Evolutionary conservation across 1,140 invertebrate species (phyloP).

Genomic region (Zaprionus lachaisei): DNA sequence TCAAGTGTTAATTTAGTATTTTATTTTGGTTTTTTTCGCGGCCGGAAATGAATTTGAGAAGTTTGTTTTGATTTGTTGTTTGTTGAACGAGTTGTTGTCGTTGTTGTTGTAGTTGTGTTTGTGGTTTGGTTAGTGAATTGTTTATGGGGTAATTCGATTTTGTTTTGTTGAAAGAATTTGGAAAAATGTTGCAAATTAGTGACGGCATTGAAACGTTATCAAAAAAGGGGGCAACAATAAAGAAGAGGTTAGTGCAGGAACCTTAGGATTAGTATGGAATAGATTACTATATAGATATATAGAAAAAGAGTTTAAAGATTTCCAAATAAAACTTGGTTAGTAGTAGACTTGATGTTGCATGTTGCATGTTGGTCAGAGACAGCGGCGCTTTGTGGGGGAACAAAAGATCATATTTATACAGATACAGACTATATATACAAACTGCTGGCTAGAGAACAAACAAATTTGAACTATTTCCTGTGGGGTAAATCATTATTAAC

Average conservation of each 20-base stretch:
- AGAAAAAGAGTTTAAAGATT: constrained; percentile 16
- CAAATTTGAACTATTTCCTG: constrained; percentile 20
- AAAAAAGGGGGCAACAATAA: not conserved
- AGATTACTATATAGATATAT: not conserved
- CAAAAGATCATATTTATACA: constrained; percentile 14
- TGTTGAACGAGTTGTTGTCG: constrained; percentile 53
- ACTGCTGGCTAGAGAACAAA: constrained; percentile 25
- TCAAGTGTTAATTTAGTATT: constrained; percentile 49
- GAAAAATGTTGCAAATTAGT: constrained; percentile 73
- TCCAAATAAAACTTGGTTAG: constrained; percentile 52
- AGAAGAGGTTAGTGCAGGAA: constrained; percentile 19
- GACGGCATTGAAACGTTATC: constrained; percentile 45
- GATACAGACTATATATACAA: constrained; percentile 36
- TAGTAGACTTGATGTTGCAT: constrained; percentile 34
- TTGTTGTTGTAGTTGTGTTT: constrained; percentile 24
- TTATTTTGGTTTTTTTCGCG: constrained; percentile 55
- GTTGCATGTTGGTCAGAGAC: constrained; percentile 24
- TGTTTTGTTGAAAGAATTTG: constrained; percentile 59
- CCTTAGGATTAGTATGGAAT: constrained; percentile 34
- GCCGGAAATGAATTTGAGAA: constrained; percentile 72
- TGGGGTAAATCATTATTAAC: constrained; percentile 22
- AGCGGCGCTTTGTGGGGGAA: not conserved
- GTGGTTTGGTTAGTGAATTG: constrained; percentile 46
- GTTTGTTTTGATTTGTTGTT: constrained; percentile 47
- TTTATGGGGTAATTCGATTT: constrained; percentile 11